These are phyloP conservation scores for Acanthurus leucopareius DNA, from an alignment of 2,797 vertebrate genomes.

Conservation along the genomic window DNA sequence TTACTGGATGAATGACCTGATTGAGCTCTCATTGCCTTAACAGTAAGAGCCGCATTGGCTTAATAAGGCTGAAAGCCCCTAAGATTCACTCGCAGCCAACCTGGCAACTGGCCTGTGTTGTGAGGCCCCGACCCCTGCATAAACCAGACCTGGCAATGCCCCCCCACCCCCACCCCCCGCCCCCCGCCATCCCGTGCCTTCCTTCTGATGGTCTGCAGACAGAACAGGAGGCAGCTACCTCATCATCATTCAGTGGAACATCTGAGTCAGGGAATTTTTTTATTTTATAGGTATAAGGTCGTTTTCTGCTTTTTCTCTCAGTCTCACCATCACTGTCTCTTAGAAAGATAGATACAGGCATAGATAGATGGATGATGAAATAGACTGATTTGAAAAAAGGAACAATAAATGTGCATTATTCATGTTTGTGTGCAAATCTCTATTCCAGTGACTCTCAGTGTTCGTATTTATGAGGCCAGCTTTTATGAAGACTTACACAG, in stretches of 20 bases:
- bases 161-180: conserved; percentile 32
- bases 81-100: conserved; percentile 46
- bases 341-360: neutral
- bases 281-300: neutral
- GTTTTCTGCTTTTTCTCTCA: neutral
- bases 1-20: conserved; percentile 65
- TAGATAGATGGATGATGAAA: neutral
- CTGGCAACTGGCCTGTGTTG: conserved; percentile 48
- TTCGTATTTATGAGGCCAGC: conserved; percentile 41
- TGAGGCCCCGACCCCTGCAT: neutral
- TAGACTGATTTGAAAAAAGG: neutral
- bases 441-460: conserved; percentile 17
- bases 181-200: conserved; percentile 1
- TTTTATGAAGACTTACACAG: conserved; percentile 7
- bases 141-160: conserved; percentile 30
- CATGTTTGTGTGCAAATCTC: conserved; percentile 18
- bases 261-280: conserved; percentile 55
- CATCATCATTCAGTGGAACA: conserved; percentile 17
- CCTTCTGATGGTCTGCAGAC: conserved; percentile 35
- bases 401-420: conserved; percentile 43
- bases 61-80: conserved; percentile 67
- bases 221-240: conserved; percentile 35
- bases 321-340: neutral
- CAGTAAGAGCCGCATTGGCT: conserved; percentile 51
- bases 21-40: conserved; percentile 54